phyloP scores from a whole-genome alignment of 1,140 invertebrate genomes.

The Drosophila grimshawi region DNA sequence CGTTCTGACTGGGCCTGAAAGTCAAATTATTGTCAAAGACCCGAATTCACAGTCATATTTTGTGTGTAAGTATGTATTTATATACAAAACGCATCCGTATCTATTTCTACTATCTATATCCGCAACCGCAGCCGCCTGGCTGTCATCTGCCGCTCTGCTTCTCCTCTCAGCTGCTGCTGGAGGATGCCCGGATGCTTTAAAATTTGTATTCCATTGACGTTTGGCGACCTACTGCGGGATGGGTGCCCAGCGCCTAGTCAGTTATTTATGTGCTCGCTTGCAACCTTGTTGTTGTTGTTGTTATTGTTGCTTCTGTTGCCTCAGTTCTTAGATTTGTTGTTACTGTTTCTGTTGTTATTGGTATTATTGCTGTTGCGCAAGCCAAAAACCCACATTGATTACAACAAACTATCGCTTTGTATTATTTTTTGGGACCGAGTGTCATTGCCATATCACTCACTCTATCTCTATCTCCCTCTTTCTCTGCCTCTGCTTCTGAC shows the following conservation, averaged over 20 bases:
- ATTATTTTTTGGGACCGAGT: conserved; percentile 37
- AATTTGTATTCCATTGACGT: conserved; percentile 82
- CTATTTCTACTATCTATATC: conserved; percentile 61
- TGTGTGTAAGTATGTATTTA: neutral
- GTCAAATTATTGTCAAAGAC: conserved; percentile 69
- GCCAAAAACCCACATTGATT: conserved; percentile 64
- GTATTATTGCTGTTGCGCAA: conserved; percentile 26
- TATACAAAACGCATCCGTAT: conserved; percentile 34
- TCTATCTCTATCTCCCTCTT: neutral
- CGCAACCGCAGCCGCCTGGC: conserved; percentile 25
- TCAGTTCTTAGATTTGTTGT: conserved; percentile 18
- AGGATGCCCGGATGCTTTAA: conserved; percentile 48
- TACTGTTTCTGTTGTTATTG: conserved; percentile 22
- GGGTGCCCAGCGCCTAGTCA: conserved; percentile 44
- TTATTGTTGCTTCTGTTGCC: conserved; percentile 13
- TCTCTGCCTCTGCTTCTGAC: neutral
- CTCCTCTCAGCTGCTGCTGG: neutral
- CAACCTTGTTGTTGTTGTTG: conserved; percentile 58
- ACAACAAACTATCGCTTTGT: conserved; percentile 75
- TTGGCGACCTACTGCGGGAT: conserved; percentile 53
- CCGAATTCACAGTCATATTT: conserved; percentile 34
- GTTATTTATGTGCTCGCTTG: conserved; percentile 80
- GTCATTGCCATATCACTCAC: conserved; percentile 39
- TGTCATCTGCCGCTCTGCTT: neutral
- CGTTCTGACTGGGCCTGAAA: conserved; percentile 55